Conservation (phyloP, 2,797 vertebrate species). For the Megaceryle alcyon region DNA sequence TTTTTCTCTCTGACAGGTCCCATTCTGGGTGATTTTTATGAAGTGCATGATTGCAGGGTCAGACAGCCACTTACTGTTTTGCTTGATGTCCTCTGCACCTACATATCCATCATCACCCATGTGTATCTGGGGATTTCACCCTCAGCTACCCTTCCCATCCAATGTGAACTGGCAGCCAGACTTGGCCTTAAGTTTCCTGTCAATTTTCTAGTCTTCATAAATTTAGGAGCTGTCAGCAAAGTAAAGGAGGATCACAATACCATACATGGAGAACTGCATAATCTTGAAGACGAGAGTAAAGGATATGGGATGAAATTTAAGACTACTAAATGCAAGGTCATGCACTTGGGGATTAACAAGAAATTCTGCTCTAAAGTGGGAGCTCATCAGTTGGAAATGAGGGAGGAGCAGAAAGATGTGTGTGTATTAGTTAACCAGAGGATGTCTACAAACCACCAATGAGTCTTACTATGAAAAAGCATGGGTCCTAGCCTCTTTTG, state of each 20-base stretch:
- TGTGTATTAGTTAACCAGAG: conserved; percentile 49
- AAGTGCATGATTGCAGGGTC: background rate
- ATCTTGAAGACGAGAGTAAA: conserved; percentile 67
- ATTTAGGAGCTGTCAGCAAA: conserved; percentile 70
- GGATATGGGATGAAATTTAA: conserved; percentile 73
- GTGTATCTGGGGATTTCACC: background rate
- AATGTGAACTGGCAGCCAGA: conserved; percentile 12
- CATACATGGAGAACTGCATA: conserved; percentile 69
- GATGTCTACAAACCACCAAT: background rate
- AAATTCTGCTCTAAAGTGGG: conserved; percentile 68
- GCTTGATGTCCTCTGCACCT: background rate
- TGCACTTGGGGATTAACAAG: conserved; percentile 72
- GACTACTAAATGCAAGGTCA: conserved; percentile 75
- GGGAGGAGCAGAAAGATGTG: conserved; percentile 53
- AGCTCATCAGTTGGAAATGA: conserved; percentile 64
- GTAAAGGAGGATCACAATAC: conserved; percentile 69
- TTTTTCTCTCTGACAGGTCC: background rate
- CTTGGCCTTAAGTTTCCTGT: conserved; percentile 38
- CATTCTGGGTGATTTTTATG: background rate
- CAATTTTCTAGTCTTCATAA: conserved; percentile 54
- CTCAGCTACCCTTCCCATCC: background rate
- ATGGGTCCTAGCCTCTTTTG: background rate
- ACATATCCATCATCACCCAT: fast-evolving
- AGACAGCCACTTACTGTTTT: fast-evolving
- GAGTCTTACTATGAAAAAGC: background rate